Evolutionary conservation across 2,113 vertebrate species (phyloP).

Genomic region (Rattus rattus): DNA sequence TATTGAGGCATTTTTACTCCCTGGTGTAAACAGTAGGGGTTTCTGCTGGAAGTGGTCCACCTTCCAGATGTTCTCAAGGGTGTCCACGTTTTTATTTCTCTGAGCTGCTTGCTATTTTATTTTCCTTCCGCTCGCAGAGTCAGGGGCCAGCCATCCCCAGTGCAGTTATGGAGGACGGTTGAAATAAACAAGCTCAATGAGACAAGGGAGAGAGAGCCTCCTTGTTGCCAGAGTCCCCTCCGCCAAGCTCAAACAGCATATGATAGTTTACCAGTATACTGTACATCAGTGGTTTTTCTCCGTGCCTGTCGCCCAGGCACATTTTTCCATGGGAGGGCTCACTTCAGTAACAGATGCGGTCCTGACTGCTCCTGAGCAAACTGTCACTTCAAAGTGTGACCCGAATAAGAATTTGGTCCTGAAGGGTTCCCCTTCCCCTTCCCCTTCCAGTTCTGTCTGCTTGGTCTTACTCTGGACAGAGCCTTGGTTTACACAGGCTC

Average conservation of each 20-base stretch:
- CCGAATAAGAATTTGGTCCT: neutral
- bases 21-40: neutral
- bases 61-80: neutral
- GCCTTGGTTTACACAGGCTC: neutral
- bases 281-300: too few relatives aligned
- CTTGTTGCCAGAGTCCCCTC: neutral
- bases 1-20: neutral
- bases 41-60: neutral
- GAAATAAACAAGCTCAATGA: neutral
- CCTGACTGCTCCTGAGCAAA: neutral
- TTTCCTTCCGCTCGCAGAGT: neutral
- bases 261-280: neutral
- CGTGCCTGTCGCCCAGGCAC: neutral
- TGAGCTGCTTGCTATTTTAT: neutral
- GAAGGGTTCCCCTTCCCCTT: fast-evolving
- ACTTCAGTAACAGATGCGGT: fast-evolving
- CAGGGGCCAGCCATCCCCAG: neutral
- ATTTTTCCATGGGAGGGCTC: too few relatives aligned
- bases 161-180: too few relatives aligned
- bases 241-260: neutral
- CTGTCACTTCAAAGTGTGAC: neutral
- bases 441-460: fast-evolving
- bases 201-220: neutral
- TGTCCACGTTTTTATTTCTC: neutral
- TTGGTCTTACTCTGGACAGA: neutral